Percentiles rank a stretch among this genome's conserved stretches.
Conservation (phyloP, 2,888 invertebrate species). For the Erebia ligea region DNA sequence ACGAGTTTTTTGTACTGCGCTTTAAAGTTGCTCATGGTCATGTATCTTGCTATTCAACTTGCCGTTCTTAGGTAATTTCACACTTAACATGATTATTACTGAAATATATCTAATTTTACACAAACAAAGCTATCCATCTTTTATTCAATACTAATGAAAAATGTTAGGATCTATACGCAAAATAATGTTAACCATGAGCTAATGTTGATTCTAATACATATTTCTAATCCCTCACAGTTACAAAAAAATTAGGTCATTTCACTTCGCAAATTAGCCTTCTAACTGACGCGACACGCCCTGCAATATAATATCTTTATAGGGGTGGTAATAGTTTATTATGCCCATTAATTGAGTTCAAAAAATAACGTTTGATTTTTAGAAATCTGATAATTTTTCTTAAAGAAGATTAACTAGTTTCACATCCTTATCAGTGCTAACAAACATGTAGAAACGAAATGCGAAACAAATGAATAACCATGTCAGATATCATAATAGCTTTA, state of each 20-base stretch:
- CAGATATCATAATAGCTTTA: not conserved
- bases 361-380: not conserved
- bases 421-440: not conserved
- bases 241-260: conserved; percentile 23
- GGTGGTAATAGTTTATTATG: not conserved
- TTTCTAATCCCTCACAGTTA: too few species aligned
- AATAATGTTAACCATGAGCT: not conserved
- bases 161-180: not conserved
- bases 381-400: not conserved
- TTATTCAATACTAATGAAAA: not conserved
- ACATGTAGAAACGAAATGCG: not conserved
- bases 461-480: not conserved
- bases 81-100: not conserved
- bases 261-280: conserved; percentile 30
- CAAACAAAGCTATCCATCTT: too few species aligned
- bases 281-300: conserved; percentile 24
- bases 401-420: not conserved
- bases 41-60: conserved; percentile 8
- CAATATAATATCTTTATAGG: conserved; percentile 8
- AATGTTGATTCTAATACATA: not conserved
- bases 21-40: conserved; percentile 1
- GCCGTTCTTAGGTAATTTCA: not conserved
- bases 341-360: not conserved
- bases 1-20: not conserved
- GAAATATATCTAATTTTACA: too few species aligned